phyloP scores from a whole-genome alignment of 2,797 vertebrate genomes.

The Trachops cirrhosus region DNA sequence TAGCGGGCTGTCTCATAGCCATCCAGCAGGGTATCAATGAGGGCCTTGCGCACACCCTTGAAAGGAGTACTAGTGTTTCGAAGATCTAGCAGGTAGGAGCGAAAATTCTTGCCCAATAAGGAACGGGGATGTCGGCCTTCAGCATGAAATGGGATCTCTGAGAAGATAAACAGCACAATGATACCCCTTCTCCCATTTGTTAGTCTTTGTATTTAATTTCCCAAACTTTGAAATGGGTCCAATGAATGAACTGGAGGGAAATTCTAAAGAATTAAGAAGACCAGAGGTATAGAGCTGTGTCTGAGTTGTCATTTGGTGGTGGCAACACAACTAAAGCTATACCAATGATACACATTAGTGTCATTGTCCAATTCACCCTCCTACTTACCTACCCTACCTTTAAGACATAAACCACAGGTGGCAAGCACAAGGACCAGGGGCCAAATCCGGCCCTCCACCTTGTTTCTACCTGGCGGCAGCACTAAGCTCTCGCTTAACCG shows the following conservation, averaged over 20 bases:
- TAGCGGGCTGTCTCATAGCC: slow-evolving; percentile 94
- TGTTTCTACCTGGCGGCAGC: no score
- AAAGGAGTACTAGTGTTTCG: slow-evolving; percentile 87
- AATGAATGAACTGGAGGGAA: neutral
- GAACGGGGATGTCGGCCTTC: slow-evolving; percentile 87
- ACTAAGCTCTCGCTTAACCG: no score
- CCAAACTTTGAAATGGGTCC: neutral
- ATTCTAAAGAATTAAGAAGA: neutral
- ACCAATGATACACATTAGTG: neutral
- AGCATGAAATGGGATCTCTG: slow-evolving; percentile 90
- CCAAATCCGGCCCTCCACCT: no score
- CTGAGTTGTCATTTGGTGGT: neutral
- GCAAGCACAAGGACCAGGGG: no score
- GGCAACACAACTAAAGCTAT: neutral
- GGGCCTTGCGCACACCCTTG: slow-evolving; percentile 84
- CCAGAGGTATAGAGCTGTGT: neutral
- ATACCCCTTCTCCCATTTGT: neutral
- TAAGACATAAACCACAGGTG: neutral
- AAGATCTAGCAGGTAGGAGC: slow-evolving; percentile 91
- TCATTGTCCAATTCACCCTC: neutral
- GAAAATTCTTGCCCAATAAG: slow-evolving; percentile 92
- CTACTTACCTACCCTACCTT: neutral
- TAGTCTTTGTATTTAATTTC: neutral
- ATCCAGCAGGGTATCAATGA: slow-evolving; percentile 91
- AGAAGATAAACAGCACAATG: neutral